Base-by-base conservation (phyloP, 2,113 vertebrate genomes). In the Dendropsophus ebraccatus region DNA sequence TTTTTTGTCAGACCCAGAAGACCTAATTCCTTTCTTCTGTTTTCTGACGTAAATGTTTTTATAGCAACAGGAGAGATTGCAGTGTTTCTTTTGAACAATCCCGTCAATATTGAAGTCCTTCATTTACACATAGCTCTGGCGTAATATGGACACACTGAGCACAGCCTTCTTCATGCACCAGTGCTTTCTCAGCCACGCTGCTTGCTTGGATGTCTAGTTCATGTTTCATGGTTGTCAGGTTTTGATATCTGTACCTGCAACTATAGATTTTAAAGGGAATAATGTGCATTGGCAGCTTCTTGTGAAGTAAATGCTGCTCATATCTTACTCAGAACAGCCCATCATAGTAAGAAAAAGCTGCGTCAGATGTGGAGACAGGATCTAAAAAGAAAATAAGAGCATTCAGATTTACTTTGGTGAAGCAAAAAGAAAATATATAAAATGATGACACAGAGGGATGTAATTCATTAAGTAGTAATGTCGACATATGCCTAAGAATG, bases 171-270 rank as follows among this genome's bases (percentile, higher is more conserved):
- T 65, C 74, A 54, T 37, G 75, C 84, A 70, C 45, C 74, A 52
- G n/a, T 56, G 75, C 60, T 19, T 45, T 21, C 77, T 79, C 49
- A 11, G 30, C 62, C 75, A 45, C 62, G 23, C 62, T 80, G 10
- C 28, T 35, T 70, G 74, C 58, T 85, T 58, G 5, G 49, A 56
- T 17, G 50, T 50, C 74, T 70, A 41, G 76, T 86, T 69, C 28
- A 56, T 19, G 75, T 80, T 79, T 86, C 62, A 86, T 78, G 75
- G 62, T 76, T 84, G 83, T 84, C 84, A 72, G 62, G 47, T 86
- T 77, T 86, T 80, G 45, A 80, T 79, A 52, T 86, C 75, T 80
- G 62, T 86, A 78, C 75, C 84, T 86, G 84, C 25, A 80, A 67
- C 62, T 78, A 79, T 70, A 25, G n/a, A 41, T 80, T 79, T 80